Evolutionary conservation across 2,797 vertebrate genomes (phyloP).

Genomic region (Coregonus sp.): DNA sequence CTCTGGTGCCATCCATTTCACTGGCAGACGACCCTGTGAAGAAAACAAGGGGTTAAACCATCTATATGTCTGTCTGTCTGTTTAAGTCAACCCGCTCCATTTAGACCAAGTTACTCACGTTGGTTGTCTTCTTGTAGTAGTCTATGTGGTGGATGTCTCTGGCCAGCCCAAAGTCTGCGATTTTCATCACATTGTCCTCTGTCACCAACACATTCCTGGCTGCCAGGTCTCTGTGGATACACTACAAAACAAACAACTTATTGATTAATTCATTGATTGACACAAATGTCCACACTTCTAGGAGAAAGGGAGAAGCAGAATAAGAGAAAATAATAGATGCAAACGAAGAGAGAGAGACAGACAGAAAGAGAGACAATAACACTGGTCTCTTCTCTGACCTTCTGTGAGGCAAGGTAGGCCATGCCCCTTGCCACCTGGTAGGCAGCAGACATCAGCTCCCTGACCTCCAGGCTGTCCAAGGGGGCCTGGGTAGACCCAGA

Average conservation of each 20-base stretch:
- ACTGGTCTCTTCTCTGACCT: constrained; percentile 70
- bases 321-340: too few species aligned
- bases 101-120: constrained; percentile 69
- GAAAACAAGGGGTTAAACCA: not conserved
- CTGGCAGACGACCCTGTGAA: constrained; percentile 86
- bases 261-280: not conserved
- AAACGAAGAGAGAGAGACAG: too few species aligned
- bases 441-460: constrained; percentile 89
- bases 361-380: too few species aligned
- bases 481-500: constrained; percentile 78
- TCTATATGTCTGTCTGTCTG: not conserved
- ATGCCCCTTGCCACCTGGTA: constrained; percentile 95
- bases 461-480: constrained; percentile 80
- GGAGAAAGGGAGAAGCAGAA: too few species aligned
- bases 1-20: constrained; percentile 96
- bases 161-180: constrained; percentile 91
- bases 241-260: constrained; percentile 64
- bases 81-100: too few species aligned
- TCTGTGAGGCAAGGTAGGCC: constrained; percentile 92
- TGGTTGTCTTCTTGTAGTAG: constrained; percentile 95
- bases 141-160: constrained; percentile 93
- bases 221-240: constrained; percentile 91
- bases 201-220: constrained; percentile 92
- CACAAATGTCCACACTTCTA: not conserved
- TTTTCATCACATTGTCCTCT: constrained; percentile 93